phyloP scores from a whole-genome alignment of 2,888 invertebrate genomes.

The Onchidella celtica region DNA sequence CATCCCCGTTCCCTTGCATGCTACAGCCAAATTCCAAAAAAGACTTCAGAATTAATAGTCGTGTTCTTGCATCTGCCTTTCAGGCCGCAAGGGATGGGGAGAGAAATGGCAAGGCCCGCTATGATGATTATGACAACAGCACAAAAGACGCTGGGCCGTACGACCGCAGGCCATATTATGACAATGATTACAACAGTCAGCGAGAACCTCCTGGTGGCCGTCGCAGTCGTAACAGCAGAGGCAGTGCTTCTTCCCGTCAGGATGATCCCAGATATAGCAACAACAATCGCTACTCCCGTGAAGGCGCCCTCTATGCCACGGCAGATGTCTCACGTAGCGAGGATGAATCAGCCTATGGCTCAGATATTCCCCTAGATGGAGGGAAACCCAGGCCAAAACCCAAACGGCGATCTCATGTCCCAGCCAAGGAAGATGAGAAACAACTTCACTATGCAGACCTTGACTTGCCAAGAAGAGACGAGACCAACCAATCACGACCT shows the following conservation, averaged over 20 bases:
- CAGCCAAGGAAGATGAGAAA: background rate
- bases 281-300: slow-evolving; percentile 2
- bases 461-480: slow-evolving; percentile 24
- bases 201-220: background rate
- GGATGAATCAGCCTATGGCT: slow-evolving; percentile 23
- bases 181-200: slow-evolving; percentile 19
- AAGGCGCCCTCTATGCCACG: slow-evolving; percentile 34
- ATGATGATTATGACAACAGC: slow-evolving; percentile 4
- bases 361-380: background rate
- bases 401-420: background rate
- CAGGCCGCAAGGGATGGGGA: slow-evolving; percentile 16
- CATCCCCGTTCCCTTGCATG: background rate
- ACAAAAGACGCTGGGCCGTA: background rate
- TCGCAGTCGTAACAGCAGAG: background rate
- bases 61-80: slow-evolving; percentile 48
- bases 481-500: background rate
- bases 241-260: no score
- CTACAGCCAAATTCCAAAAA: no score
- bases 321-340: slow-evolving; percentile 36
- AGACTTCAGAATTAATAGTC: slow-evolving; percentile 14
- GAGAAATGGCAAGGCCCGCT: slow-evolving; percentile 12
- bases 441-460: slow-evolving; percentile 39
- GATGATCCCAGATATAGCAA: background rate
- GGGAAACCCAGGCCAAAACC: slow-evolving; percentile 17
- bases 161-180: background rate